These are phyloP conservation scores for Drosophila tristis DNA, from an alignment of 1,140 invertebrate species.

Conservation along the genomic window DNA sequence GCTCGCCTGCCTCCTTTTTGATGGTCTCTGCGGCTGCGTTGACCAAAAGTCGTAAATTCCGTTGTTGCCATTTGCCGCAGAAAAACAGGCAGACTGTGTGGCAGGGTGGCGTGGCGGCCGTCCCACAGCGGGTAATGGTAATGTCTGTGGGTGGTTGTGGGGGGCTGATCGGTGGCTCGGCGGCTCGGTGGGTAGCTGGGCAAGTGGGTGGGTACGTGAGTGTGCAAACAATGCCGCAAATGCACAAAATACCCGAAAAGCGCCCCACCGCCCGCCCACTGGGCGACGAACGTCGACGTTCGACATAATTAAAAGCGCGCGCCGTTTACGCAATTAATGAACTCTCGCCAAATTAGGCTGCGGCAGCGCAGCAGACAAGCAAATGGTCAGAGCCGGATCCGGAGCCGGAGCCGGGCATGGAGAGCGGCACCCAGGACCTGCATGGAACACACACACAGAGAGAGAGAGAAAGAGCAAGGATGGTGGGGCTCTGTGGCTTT, in stretches of 20 bases:
- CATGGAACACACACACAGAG: conserved; percentile 1
- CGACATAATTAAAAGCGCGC: conserved; percentile 82
- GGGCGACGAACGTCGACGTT: conserved; percentile 41
- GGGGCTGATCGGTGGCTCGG: too few relatives aligned
- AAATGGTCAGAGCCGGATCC: conserved; percentile 61
- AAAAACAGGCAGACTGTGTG: conserved; percentile 59
- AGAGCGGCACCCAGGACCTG: neutral
- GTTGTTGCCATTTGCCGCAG: conserved; percentile 71
- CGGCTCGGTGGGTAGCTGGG: too few relatives aligned
- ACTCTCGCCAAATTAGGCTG: conserved; percentile 82
- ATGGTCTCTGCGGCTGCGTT: conserved; percentile 64
- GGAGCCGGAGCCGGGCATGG: conserved; percentile 7
- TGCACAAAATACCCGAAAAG: conserved; percentile 69
- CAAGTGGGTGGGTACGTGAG: conserved; percentile 54
- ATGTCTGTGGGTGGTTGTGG: neutral
- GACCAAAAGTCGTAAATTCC: conserved; percentile 80
- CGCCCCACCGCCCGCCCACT: neutral
- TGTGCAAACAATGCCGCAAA: conserved; percentile 80
- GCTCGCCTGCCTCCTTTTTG: conserved; percentile 28
- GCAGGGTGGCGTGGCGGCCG: neutral
- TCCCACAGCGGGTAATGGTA: neutral
- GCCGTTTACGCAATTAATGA: conserved; percentile 83
- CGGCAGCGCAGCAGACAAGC: conserved; percentile 71
- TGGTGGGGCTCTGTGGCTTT: conserved; percentile 47
- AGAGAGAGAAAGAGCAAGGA: conserved; percentile 15